A percentile compares a stretch with the other conserved stretches of the same genome.
These are phyloP conservation scores for Acleris laterana DNA, from an alignment of 2,888 invertebrate species.

Conservation along the genomic window DNA sequence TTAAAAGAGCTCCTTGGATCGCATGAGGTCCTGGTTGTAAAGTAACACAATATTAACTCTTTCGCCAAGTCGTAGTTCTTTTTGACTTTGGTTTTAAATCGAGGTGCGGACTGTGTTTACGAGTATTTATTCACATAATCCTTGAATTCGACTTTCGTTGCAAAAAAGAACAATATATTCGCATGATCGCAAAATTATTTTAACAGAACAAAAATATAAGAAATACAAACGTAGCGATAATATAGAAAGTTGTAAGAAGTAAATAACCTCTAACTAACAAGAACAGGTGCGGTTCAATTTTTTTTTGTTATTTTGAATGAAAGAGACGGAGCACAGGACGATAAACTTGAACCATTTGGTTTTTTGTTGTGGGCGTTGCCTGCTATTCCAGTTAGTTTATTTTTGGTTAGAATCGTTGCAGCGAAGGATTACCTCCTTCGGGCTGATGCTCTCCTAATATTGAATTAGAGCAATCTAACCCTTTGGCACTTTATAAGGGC, in stretches of 20 bases:
- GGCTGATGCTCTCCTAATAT: conserved; percentile 14
- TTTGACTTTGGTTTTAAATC: too few species aligned
- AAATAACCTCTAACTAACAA: too few species aligned
- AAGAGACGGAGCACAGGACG: conserved; percentile 14
- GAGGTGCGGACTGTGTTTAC: too few species aligned
- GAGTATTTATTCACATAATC: background rate
- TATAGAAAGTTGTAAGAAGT: too few species aligned
- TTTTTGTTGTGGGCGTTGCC: conserved; percentile 31
- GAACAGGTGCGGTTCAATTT: background rate
- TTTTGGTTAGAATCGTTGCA: conserved; percentile 11
- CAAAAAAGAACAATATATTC: too few species aligned
- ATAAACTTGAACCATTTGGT: conserved; percentile 9
- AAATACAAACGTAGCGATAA: too few species aligned
- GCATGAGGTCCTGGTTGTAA: conserved; percentile 63
- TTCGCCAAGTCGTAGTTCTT: too few species aligned
- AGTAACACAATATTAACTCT: conserved; percentile 64
- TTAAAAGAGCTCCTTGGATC: conserved; percentile 39
- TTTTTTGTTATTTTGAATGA: conserved; percentile 19
- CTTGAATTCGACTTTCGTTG: too few species aligned
- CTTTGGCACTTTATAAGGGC: conserved; percentile 30
- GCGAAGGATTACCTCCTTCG: conserved; percentile 19
- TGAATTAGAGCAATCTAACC: conserved; percentile 34
- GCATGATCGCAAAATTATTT: too few species aligned
- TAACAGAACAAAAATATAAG: too few species aligned
- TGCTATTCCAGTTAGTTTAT: conserved; percentile 10